Evolutionary conservation across 2,113 vertebrate genomes (phyloP), one percentile per base, ranked within the genome.

Genomic region (Colaptes auratus): DNA sequence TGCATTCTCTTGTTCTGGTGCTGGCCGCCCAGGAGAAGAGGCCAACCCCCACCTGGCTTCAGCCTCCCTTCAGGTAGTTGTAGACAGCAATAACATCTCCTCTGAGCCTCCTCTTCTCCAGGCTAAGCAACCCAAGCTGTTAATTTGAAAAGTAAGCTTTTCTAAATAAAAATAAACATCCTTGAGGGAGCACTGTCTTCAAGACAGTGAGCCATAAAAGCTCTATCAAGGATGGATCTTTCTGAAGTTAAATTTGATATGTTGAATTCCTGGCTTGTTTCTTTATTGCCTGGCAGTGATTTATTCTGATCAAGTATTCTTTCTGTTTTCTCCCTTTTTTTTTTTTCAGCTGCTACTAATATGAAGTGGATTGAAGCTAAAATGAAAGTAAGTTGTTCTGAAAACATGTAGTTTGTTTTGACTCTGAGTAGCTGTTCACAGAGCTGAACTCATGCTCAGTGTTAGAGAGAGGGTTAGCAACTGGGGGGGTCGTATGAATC

Each of bases 311-410:
- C 46, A 96, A 91, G 2, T 78, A 46, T 95, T 88, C 35, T 87
- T 77, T 95, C 86, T 94, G 39, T 95, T 92, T 89, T 81, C n/a
- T 86, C 36, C 6, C 5, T 75, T 94, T 42, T 94, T 46, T 94
- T 46, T 92, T 58, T 97, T 98, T 96, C 94, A 99, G 99, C 99
- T 98, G 99, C 99, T 69, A 99, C 99, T 92, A 99, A 99, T 97
- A 99, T 99, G 99, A 99, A 99, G 97, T 99, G 99, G 99, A 99
- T 99, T 97, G 99, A 99, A 97, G 99, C 99, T 95, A 99, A 99
- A 98, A 99, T 99, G 99, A 99, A 99, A 98, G 99, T 99, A 98
- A 97, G 98, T 98, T 79, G 25, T 78, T 92, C 77, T 96, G 81
- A 91, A 95, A 89, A 83, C 8, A 9, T 74, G 12, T 74, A 5